phyloP scores from a whole-genome alignment of 2,797 vertebrate genomes.

The Halcyon badia region DNA sequence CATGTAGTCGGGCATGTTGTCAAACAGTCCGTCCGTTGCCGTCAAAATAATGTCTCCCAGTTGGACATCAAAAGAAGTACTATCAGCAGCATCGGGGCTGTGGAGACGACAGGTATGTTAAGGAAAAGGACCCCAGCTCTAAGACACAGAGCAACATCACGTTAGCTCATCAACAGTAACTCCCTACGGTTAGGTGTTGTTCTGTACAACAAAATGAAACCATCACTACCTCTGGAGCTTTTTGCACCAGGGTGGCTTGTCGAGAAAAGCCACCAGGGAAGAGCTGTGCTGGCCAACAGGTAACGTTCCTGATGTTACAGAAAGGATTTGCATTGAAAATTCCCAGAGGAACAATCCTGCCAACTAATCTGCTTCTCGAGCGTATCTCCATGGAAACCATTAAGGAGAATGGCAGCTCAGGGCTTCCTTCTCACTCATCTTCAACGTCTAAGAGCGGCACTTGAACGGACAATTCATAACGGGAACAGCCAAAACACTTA shows the following conservation, averaged over 20 bases:
- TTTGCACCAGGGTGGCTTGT: neutral
- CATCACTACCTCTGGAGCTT: neutral
- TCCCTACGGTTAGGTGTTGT: fast-evolving
- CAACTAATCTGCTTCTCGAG: neutral
- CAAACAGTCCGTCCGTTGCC: conserved; percentile 97
- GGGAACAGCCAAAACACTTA: neutral
- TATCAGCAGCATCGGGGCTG: conserved; percentile 96
- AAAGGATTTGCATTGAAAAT: neutral
- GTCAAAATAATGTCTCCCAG: conserved; percentile 98
- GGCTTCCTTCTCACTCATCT: neutral
- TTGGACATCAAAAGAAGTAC: conserved; percentile 95
- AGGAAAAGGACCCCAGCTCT: neutral
- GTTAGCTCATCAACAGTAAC: neutral
- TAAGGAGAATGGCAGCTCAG: conserved; percentile 4
- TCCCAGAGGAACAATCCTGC: conserved; percentile 26
- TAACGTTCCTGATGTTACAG: neutral
- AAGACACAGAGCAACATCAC: neutral
- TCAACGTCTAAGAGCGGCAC: neutral
- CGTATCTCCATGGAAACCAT: conserved; percentile 33
- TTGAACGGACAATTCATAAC: neutral
- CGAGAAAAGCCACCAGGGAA: neutral
- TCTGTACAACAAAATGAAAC: neutral
- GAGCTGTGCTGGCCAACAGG: neutral
- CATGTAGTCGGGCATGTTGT: conserved; percentile 99
- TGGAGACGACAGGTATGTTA: conserved; percentile 25